Conservation (phyloP, 1,140 invertebrate genomes). For the Drosophila willistoni region DNA sequence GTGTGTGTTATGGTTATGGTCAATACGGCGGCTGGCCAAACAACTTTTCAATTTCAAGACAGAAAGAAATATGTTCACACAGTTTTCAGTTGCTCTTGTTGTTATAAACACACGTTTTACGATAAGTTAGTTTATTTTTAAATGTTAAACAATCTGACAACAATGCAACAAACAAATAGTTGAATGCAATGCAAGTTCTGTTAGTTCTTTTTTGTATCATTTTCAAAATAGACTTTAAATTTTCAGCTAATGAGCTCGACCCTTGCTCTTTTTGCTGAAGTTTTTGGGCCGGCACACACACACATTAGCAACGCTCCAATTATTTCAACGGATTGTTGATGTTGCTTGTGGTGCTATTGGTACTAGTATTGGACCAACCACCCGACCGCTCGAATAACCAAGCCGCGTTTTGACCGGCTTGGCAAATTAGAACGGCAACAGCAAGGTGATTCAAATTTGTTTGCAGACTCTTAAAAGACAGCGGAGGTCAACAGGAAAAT, state of each 20-base stretch:
- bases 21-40: conserved; percentile 67
- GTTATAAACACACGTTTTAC: conserved; percentile 64
- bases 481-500: conserved; percentile 77
- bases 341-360: conserved; percentile 5
- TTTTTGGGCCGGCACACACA: conserved; percentile 14
- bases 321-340: conserved; percentile 40
- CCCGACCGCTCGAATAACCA: neutral
- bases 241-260: conserved; percentile 58
- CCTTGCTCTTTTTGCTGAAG: conserved; percentile 57
- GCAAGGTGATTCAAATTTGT: conserved; percentile 63
- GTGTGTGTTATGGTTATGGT: conserved; percentile 73
- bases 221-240: conserved; percentile 33
- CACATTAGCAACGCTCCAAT: conserved; percentile 67
- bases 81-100: conserved; percentile 58
- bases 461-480: conserved; percentile 39
- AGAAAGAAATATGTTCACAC: conserved; percentile 62
- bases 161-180: conserved; percentile 29
- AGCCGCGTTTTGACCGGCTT: conserved; percentile 44
- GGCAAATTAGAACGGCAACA: conserved; percentile 78
- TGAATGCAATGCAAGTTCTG: conserved; percentile 25
- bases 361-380: neutral
- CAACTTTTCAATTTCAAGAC: conserved; percentile 76
- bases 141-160: conserved; percentile 70
- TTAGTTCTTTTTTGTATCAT: conserved; percentile 5
- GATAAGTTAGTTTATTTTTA: conserved; percentile 58